Conservation (phyloP, 2,113 vertebrate species). For the Myiozetetes cayanensis region DNA sequence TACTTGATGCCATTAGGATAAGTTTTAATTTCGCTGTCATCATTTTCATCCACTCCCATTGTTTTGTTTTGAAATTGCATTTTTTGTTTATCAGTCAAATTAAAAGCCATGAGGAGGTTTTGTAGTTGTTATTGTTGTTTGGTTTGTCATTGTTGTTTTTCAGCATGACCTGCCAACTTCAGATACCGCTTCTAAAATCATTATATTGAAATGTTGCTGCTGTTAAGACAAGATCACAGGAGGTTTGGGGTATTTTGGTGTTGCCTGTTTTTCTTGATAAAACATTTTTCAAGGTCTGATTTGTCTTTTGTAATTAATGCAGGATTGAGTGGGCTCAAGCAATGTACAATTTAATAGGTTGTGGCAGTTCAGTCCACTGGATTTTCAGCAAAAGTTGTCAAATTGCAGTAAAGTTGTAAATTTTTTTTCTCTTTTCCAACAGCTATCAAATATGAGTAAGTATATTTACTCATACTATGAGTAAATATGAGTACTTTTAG, state of each 20-base stretch:
- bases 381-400: background rate
- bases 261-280: background rate
- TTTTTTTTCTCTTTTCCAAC: background rate
- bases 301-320: conserved; percentile 7
- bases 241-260: background rate
- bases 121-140: background rate
- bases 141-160: background rate
- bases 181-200: background rate
- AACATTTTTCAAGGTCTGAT: background rate
- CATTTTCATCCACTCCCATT: background rate
- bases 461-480: background rate
- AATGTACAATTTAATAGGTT: background rate
- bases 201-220: conserved; percentile 2
- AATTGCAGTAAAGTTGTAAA: background rate
- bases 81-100: background rate
- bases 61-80: background rate
- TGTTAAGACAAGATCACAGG: background rate
- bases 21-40: background rate
- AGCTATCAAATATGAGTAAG: background rate
- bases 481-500: no score
- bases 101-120: background rate
- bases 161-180: background rate
- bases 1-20: background rate
- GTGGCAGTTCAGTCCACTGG: background rate
- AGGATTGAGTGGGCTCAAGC: background rate